Evolutionary conservation across 2,888 invertebrate species (phyloP).

Genomic region (Spisula subtruncata): DNA sequence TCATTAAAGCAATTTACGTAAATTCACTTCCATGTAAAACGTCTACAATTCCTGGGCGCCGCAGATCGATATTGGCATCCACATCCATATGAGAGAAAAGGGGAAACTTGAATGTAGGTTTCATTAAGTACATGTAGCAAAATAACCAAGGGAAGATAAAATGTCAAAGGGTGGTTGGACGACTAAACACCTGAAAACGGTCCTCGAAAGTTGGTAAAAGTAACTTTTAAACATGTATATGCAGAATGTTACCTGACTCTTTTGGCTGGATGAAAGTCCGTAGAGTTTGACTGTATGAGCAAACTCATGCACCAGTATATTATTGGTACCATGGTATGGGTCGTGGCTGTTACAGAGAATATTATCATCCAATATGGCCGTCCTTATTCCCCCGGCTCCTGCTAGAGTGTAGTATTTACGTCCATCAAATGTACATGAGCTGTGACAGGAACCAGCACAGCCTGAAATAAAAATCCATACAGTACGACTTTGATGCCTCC

Average conservation of each 20-base stretch:
- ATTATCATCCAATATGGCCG: slow-evolving; percentile 76
- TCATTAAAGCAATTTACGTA: too few species aligned
- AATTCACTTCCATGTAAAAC: too few species aligned
- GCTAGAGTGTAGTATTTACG: slow-evolving; percentile 76
- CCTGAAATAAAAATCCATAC: slow-evolving; percentile 61
- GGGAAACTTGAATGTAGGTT: too few species aligned
- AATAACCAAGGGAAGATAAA: too few species aligned
- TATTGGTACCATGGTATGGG: slow-evolving; percentile 72
- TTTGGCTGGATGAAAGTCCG: slow-evolving; percentile 41
- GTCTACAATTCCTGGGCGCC: too few species aligned
- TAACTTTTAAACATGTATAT: too few species aligned
- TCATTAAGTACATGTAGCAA: too few species aligned
- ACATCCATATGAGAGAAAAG: too few species aligned
- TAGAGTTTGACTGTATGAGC: slow-evolving; percentile 71
- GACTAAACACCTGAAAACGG: too few species aligned
- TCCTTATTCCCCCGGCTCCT: slow-evolving; percentile 73
- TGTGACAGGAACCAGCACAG: slow-evolving; percentile 75
- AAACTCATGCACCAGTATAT: slow-evolving; percentile 78
- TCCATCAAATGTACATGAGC: slow-evolving; percentile 80
- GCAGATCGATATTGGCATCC: too few species aligned
- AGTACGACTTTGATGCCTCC: background rate
- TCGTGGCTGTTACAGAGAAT: slow-evolving; percentile 76
- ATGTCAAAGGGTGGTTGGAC: too few species aligned
- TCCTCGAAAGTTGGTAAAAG: too few species aligned
- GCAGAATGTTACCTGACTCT: slow-evolving; percentile 30